These are phyloP conservation scores for Stegostoma tigrinum DNA, from an alignment of 2,113 vertebrate genomes.

Conservation along the genomic window DNA sequence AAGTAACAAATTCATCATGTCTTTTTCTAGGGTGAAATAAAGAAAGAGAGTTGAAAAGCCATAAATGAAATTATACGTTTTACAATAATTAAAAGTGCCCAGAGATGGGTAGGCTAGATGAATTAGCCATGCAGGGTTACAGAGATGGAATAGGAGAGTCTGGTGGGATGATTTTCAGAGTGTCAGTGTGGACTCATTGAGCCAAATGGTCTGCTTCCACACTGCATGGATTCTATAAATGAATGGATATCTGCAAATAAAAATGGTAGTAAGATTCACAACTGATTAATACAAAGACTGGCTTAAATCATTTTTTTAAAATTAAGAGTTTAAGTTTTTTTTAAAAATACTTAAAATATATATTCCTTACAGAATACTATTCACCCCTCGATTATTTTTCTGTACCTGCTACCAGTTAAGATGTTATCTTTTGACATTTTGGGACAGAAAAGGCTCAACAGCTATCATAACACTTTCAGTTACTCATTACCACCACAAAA, in stretches of 20 bases:
- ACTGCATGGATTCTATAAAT: no score
- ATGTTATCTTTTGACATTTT: background rate
- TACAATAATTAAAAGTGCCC: no score
- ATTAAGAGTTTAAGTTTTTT: background rate
- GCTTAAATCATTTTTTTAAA: background rate
- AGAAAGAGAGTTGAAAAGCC: background rate
- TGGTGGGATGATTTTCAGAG: no score
- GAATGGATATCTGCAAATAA: background rate
- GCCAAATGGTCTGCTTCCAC: no score
- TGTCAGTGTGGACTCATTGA: no score
- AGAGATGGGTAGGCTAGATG: no score
- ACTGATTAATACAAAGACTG: background rate
- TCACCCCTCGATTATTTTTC: background rate
- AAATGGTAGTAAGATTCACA: background rate
- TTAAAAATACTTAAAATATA: background rate
- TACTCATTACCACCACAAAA: background rate
- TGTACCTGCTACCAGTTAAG: background rate
- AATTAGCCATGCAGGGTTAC: no score
- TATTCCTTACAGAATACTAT: background rate
- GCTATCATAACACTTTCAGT: background rate
- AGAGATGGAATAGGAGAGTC: no score
- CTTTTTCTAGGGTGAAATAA: background rate
- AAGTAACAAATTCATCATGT: background rate
- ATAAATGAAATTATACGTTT: background rate
- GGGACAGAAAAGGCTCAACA: background rate